Percentiles rank a stretch among this genome's conserved stretches.
These are phyloP conservation scores for Hypsibius dujardini DNA, from an alignment of 1,140 invertebrate species.

Conservation along the genomic window DNA sequence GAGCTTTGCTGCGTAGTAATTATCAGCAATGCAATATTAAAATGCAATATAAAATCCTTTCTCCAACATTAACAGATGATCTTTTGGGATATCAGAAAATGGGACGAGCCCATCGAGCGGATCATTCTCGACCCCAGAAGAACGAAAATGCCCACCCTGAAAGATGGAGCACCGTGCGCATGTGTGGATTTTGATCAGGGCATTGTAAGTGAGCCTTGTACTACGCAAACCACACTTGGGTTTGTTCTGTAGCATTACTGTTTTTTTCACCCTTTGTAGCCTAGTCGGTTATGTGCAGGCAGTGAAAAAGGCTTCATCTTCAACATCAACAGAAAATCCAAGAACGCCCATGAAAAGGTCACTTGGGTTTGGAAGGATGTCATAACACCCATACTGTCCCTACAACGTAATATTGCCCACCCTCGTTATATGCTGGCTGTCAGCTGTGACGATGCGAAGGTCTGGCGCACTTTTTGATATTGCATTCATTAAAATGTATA, in stretches of 20 bases:
- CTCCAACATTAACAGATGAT: no score
- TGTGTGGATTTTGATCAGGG: conserved; percentile 73
- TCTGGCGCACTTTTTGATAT: background rate
- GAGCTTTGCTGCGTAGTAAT: no score
- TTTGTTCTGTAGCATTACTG: conserved; percentile 6
- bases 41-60: no score
- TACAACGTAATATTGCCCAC: background rate
- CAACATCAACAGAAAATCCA: conserved; percentile 14
- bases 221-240: no score
- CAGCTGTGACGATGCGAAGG: conserved; percentile 15
- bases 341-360: conserved; percentile 14
- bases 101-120: conserved; percentile 56
- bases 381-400: background rate
- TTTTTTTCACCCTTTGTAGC: background rate
- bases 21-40: no score
- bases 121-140: conserved; percentile 60
- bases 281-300: conserved; percentile 5
- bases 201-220: conserved; percentile 45
- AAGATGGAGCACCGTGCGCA: conserved; percentile 24
- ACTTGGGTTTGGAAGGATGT: conserved; percentile 16
- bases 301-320: conserved; percentile 16
- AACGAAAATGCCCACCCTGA: conserved; percentile 47
- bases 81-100: conserved; percentile 71
- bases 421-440: conserved; percentile 13
- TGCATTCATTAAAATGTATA: background rate